Evolutionary conservation across 2,888 invertebrate genomes (phyloP).

Genomic region (Microplitis deprimator): DNA sequence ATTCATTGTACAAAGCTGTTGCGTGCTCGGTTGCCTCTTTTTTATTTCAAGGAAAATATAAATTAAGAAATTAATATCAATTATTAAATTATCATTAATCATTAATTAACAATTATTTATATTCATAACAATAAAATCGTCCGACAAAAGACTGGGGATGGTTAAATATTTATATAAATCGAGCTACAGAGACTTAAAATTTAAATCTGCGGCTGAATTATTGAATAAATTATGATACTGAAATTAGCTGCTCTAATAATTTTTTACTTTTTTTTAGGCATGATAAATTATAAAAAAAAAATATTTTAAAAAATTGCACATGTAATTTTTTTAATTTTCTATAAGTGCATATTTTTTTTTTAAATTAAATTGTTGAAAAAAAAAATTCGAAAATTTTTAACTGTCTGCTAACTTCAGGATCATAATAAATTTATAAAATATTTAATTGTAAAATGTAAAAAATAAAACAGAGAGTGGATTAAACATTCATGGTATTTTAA

Average conservation of each 20-base stretch:
- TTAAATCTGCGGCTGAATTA: background rate
- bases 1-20: slow-evolving; percentile 82
- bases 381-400: too few species aligned
- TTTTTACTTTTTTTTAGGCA: too few species aligned
- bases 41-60: slow-evolving; percentile 16
- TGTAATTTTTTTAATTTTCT: too few species aligned
- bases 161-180: background rate
- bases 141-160: background rate
- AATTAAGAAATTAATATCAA: background rate
- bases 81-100: background rate
- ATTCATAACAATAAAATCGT: background rate
- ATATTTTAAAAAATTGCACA: too few species aligned
- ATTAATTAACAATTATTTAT: background rate
- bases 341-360: too few species aligned
- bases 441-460: background rate
- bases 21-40: slow-evolving; percentile 78
- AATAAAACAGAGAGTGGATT: background rate
- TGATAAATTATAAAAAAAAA: too few species aligned
- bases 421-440: too few species aligned
- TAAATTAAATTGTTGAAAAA: too few species aligned
- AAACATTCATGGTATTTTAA: slow-evolving; percentile 18
- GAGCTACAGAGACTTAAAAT: background rate
- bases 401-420: too few species aligned
- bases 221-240: background rate
- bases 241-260: too few species aligned